Evolutionary conservation across 2,113 vertebrate species (phyloP), one percentile per base, ranked within the genome.

Genomic region (Chamaetylas fuelleborni): DNA sequence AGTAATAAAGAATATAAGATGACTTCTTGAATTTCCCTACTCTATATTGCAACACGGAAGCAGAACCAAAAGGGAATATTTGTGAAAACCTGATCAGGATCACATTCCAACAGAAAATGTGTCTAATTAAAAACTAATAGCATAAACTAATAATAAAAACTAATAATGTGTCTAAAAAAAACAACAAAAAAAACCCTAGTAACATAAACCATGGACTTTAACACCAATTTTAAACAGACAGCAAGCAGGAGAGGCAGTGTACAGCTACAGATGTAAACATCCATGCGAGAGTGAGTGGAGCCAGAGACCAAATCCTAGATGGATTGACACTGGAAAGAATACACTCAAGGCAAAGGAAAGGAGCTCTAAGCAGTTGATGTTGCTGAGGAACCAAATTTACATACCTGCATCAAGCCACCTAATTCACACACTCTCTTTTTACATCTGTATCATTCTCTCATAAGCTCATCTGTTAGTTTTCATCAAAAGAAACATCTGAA

Each of bases 171-270:
- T n/a, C 12, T 50, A 47, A 71, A 48, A 34, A 50, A 50, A 79
- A 38, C 19, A 43, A 43, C 38, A 43, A 43, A 19, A 19, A 19
- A 19, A 19, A 8, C 19, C 11, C 5, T 42, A 6, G 14, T 33
- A 50, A 34, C 2, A 8, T 53, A 33, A 45, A 34, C 7, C 2
- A 10, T 8, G 4, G 10, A 28, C 5, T 70, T 86, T 9, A 54
- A 34, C 4, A 42, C 3, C 2, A 42, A 1, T 42, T 80, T 73
- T 92, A 6, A 31, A 64, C 12, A 64, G 29, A 71, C 29, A 26
- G 8, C 5, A 66, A 56, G 4, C 0, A 3, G 5, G 3, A 38
- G 6, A 26, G 19, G 16, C 10, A 43, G 10, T 33, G 18, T 24
- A 24, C 4, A 51, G 12, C 5, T 66, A 48, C 5, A 23, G 11